These are phyloP conservation scores for Xanthostigma xanthostigma DNA, from an alignment of 2,888 invertebrate genomes.

Conservation along the genomic window DNA sequence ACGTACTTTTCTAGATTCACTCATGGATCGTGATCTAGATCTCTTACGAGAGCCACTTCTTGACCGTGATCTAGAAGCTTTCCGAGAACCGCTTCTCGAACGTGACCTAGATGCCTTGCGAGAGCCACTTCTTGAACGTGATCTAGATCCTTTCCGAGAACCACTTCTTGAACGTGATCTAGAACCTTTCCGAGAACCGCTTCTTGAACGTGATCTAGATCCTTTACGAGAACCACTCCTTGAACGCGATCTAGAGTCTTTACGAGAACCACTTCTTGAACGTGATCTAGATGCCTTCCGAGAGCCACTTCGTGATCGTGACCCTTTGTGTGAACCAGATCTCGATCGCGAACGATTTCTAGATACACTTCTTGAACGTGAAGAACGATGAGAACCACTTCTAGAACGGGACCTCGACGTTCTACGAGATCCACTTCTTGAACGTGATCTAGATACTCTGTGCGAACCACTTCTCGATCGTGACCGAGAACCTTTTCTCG, in stretches of 20 bases:
- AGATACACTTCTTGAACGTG: neutral
- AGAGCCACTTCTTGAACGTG: conserved; percentile 15
- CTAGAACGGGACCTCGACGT: conserved; percentile 13
- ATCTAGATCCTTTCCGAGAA: conserved; percentile 10
- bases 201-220: conserved; percentile 18
- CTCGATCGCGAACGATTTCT: conserved; percentile 15
- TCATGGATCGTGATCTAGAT: conserved; percentile 18
- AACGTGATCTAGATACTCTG: conserved; percentile 11
- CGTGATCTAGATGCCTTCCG: conserved; percentile 11
- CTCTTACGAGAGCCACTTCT: conserved; percentile 16
- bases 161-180: conserved; percentile 16
- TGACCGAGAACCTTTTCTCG: conserved; percentile 14
- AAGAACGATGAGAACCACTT: conserved; percentile 12
- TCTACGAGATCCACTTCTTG: conserved; percentile 14
- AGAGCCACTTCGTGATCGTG: conserved; percentile 20
- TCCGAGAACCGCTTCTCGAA: conserved; percentile 13
- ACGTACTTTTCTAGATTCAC: conserved; percentile 15
- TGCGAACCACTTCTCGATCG: conserved; percentile 15
- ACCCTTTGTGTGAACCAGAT: conserved; percentile 16
- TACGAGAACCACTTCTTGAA: conserved; percentile 14
- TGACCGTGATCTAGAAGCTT: conserved; percentile 15
- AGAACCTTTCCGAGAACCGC: conserved; percentile 12
- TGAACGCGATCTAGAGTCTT: conserved; percentile 19
- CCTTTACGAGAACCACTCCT: conserved; percentile 15
- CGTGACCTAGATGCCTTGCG: conserved; percentile 20